Conservation (phyloP, 2,113 vertebrate species). For the Phoxinus phoxinus region DNA sequence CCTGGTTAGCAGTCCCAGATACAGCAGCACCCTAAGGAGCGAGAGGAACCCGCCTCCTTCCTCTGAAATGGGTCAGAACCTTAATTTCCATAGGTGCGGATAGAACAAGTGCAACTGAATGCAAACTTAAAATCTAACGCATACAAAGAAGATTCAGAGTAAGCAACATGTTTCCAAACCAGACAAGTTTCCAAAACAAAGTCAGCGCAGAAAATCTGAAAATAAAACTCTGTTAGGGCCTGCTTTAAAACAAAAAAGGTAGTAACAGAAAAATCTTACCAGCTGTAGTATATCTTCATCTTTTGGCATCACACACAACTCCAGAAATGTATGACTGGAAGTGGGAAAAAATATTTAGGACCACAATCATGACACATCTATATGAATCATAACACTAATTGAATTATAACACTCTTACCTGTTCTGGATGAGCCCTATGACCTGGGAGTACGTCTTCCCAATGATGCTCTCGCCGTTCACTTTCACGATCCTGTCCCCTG, state of each 20-base stretch:
- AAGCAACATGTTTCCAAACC: neutral
- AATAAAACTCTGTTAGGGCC: neutral
- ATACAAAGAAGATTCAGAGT: neutral
- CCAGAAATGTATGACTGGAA: conserved; percentile 88
- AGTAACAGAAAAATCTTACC: conserved; percentile 65
- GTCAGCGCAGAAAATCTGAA: neutral
- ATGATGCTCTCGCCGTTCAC: conserved; percentile 97
- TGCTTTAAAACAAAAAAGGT: neutral
- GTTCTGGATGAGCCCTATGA: conserved; percentile 96
- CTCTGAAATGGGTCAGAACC: conserved; percentile 42
- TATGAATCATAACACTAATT: neutral
- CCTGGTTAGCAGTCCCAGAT: conserved; percentile 78
- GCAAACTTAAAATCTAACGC: neutral
- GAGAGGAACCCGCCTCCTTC: neutral
- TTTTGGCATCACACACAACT: conserved; percentile 98
- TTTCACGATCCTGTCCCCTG: conserved; percentile 97
- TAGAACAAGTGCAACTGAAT: neutral
- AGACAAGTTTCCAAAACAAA: neutral
- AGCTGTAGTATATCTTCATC: conserved; percentile 97
- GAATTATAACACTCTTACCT: conserved; percentile 78
- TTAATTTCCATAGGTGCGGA: conserved; percentile 24
- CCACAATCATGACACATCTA: neutral
- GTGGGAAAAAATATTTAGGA: conserved; percentile 4
- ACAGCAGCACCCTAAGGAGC: conserved; percentile 38
- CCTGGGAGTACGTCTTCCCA: conserved; percentile 97